Evolutionary conservation across 2,113 vertebrate genomes (phyloP).

Genomic region (Cinclus mexicanus): DNA sequence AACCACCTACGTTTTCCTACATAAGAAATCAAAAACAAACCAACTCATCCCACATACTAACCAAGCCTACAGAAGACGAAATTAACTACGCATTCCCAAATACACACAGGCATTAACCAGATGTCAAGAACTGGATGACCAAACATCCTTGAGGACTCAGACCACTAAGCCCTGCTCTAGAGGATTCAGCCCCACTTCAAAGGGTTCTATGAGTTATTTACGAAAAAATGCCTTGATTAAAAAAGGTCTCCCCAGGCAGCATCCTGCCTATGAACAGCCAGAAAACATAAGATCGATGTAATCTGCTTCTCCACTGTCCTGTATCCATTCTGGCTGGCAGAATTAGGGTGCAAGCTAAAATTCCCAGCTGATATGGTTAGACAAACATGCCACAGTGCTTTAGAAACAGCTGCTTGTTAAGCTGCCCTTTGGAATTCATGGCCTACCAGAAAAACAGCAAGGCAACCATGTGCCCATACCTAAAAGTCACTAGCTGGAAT

Average conservation of each 20-base stretch:
- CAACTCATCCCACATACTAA: neutral
- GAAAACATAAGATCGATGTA: neutral
- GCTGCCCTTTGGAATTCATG: neutral
- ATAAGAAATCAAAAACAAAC: neutral
- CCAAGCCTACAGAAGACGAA: neutral
- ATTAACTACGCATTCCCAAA: neutral
- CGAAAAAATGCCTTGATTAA: neutral
- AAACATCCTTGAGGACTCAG: neutral
- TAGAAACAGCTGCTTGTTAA: neutral
- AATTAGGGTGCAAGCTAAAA: neutral
- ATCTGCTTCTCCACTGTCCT: neutral
- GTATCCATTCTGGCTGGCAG: neutral
- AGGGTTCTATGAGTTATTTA: neutral
- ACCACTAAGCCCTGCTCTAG: neutral
- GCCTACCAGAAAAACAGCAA: neutral
- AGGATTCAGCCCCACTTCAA: neutral
- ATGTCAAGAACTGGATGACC: neutral
- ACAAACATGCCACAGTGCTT: neutral
- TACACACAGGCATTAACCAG: neutral
- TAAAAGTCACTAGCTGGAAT: neutral
- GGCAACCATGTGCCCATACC: neutral
- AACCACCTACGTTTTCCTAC: neutral
- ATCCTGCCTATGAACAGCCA: neutral
- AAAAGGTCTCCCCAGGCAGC: neutral
- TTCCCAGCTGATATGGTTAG: neutral